A percentile compares a stretch with the other conserved stretches of the same genome.
Evolutionary conservation across 1,140 invertebrate species (phyloP).

Genomic region (Hyles vespertilio): DNA sequence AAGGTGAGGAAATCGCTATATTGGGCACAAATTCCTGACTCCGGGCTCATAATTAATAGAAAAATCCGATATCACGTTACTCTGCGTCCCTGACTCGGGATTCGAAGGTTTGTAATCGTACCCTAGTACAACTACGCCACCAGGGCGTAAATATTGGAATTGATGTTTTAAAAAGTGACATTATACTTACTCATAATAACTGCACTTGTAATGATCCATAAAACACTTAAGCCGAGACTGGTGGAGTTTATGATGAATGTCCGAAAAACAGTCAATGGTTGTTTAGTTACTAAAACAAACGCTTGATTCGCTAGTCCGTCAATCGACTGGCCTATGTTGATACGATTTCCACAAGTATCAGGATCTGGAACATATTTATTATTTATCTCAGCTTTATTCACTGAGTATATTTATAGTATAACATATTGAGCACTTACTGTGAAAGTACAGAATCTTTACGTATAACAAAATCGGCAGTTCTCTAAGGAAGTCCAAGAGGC

Average conservation of each 20-base stretch:
- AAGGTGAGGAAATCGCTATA: too few species aligned
- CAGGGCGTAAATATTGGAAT: too few species aligned
- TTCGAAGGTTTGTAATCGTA: too few species aligned
- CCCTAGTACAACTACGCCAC: too few species aligned
- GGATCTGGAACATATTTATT: slow-evolving; percentile 38
- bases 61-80: too few species aligned
- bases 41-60: too few species aligned
- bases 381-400: too few species aligned
- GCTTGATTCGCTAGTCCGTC: slow-evolving; percentile 41
- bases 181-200: slow-evolving; percentile 43
- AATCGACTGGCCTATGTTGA: slow-evolving; percentile 49
- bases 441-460: slow-evolving; percentile 49
- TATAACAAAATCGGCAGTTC: slow-evolving; percentile 38
- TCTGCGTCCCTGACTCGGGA: too few species aligned
- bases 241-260: slow-evolving; percentile 42
- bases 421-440: slow-evolving; percentile 44
- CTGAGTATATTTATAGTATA: too few species aligned
- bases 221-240: slow-evolving; percentile 27
- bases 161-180: too few species aligned
- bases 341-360: slow-evolving; percentile 27
- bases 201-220: slow-evolving; percentile 38
- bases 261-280: slow-evolving; percentile 36
- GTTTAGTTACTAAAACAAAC: slow-evolving; percentile 33
- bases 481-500: slow-evolving; percentile 46
- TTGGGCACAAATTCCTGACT: too few species aligned